A percentile compares a stretch with the other conserved stretches of the same genome.
phyloP scores from a whole-genome alignment of 2,888 invertebrate species.

The Trissonchulus latispiculum region DNA sequence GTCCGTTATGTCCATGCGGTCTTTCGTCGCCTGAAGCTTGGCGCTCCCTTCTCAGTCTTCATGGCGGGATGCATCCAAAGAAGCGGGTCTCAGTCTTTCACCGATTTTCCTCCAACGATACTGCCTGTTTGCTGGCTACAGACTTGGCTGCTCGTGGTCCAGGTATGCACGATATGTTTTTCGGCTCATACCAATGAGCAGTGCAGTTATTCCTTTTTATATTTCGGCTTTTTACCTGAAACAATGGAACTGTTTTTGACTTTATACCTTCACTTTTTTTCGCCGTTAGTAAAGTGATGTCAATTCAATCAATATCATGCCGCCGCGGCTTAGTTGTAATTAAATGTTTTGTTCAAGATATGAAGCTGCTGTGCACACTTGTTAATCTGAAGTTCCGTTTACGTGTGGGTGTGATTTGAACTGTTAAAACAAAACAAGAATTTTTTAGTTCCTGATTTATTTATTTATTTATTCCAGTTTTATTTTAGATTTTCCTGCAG shows the following conservation, averaged over 20 bases:
- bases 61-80: slow-evolving; percentile 83
- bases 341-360: too few species aligned
- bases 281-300: too few species aligned
- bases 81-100: slow-evolving; percentile 81
- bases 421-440: background rate
- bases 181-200: too few species aligned
- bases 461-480: background rate
- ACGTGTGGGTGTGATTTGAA: too few species aligned
- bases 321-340: too few species aligned
- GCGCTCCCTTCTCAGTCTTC: slow-evolving; percentile 70
- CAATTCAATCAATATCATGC: too few species aligned
- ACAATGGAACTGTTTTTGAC: too few species aligned
- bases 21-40: slow-evolving; percentile 76
- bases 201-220: too few species aligned
- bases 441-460: background rate
- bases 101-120: slow-evolving; percentile 70
- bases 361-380: too few species aligned
- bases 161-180: slow-evolving; percentile 46
- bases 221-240: too few species aligned
- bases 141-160: slow-evolving; percentile 91
- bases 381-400: too few species aligned
- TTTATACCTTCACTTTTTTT: too few species aligned
- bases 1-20: slow-evolving; percentile 72
- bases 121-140: slow-evolving; percentile 82
- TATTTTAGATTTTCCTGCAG: slow-evolving; percentile 71